A percentile compares a stretch with the other conserved stretches of the same genome.
Conservation (phyloP, 2,113 vertebrate species). For the Polyodon spathula region DNA sequence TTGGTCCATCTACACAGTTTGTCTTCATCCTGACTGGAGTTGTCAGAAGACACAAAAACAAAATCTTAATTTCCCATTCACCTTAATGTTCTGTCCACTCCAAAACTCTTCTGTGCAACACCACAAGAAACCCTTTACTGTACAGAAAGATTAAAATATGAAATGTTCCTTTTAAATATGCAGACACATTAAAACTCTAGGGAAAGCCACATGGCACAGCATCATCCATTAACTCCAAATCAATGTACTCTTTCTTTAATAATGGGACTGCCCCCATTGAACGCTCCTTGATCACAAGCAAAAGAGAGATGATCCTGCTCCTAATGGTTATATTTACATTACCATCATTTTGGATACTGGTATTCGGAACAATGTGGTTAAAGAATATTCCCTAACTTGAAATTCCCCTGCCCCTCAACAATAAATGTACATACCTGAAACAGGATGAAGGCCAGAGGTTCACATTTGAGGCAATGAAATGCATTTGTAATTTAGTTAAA, state of each 20-base stretch:
- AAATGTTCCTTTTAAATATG: neutral
- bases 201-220: neutral
- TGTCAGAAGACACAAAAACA: too few species aligned
- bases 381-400: neutral
- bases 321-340: neutral
- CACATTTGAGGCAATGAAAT: conserved; percentile 1
- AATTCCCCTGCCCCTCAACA: neutral
- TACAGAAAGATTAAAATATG: neutral
- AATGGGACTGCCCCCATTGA: neutral
- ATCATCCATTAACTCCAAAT: neutral
- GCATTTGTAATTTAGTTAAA: conserved; percentile 3
- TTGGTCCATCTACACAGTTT: too few species aligned
- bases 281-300: neutral
- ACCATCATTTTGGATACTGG: neutral
- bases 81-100: too few species aligned
- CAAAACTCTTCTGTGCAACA: too few species aligned
- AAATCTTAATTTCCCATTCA: too few species aligned
- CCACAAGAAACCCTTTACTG: too few species aligned
- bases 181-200: neutral
- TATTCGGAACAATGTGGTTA: conserved; percentile 3
- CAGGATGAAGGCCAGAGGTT: neutral
- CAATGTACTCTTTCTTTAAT: neutral
- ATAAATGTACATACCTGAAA: neutral
- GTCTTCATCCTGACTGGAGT: too few species aligned
- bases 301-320: neutral